These are phyloP conservation scores for Alentia gelatinosa DNA, from an alignment of 2,888 invertebrate genomes.

Conservation along the genomic window DNA sequence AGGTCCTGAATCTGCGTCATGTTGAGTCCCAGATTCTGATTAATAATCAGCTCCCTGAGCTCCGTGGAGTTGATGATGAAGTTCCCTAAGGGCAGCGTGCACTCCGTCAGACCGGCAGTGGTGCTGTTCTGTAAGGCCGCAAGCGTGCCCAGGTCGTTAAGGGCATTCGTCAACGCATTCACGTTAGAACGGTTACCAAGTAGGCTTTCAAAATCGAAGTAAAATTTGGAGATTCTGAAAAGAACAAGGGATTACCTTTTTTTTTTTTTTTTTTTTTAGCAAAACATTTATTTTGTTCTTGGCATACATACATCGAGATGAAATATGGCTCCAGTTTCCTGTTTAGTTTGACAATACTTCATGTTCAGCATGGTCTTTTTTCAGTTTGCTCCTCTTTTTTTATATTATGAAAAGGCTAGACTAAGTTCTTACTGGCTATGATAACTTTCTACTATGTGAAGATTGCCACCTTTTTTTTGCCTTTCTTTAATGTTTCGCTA, in stretches of 20 bases:
- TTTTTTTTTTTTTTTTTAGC: no score
- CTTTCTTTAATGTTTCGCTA: no score
- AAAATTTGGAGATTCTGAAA: constrained; percentile 69
- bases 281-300: no score
- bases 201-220: constrained; percentile 58
- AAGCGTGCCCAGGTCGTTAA: constrained; percentile 70
- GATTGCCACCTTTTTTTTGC: no score
- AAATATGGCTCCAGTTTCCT: no score
- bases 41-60: constrained; percentile 65
- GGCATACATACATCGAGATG: no score
- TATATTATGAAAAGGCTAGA: no score
- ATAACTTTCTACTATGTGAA: no score
- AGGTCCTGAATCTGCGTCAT: constrained; percentile 66
- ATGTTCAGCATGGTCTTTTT: no score
- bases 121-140: constrained; percentile 64
- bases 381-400: no score
- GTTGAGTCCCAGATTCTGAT: constrained; percentile 69
- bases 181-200: constrained; percentile 69
- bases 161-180: constrained; percentile 66
- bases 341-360: no score
- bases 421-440: no score
- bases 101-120: constrained; percentile 66
- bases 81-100: constrained; percentile 67
- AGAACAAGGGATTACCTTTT: not conserved
- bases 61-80: constrained; percentile 68